These are phyloP conservation scores for Nyctibius bracteatus DNA, from an alignment of 2,113 vertebrate genomes.

Conservation along the genomic window DNA sequence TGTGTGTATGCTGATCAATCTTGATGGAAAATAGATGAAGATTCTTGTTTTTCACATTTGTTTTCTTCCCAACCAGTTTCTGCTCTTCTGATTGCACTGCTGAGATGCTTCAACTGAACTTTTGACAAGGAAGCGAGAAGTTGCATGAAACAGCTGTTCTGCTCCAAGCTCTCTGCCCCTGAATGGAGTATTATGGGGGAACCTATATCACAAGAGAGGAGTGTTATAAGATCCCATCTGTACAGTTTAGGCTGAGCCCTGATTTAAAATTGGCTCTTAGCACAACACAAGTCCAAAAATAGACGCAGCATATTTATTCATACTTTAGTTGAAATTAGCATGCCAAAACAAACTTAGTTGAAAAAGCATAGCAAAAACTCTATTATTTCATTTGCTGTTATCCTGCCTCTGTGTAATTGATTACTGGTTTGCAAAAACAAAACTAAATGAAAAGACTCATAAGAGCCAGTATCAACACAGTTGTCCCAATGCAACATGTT, in stretches of 20 bases:
- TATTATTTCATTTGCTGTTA: background rate
- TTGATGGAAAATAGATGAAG: background rate
- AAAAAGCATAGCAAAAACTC: background rate
- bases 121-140: background rate
- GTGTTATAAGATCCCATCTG: background rate
- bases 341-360: constrained; percentile 2
- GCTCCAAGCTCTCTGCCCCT: background rate
- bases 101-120: background rate
- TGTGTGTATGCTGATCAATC: background rate
- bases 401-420: background rate
- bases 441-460: background rate
- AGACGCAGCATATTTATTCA: constrained; percentile 32
- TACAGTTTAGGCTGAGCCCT: background rate
- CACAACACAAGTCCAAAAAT: background rate
- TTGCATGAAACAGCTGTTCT: background rate
- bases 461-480: background rate
- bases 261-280: constrained; percentile 1
- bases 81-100: background rate
- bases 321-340: background rate
- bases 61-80: background rate
- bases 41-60: background rate
- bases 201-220: background rate
- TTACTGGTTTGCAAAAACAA: constrained; percentile 11
- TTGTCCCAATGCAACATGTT: background rate
- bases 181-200: background rate